Base-by-base conservation (phyloP, 2,888 invertebrate genomes). In the Parnassius mnemosyne region DNA sequence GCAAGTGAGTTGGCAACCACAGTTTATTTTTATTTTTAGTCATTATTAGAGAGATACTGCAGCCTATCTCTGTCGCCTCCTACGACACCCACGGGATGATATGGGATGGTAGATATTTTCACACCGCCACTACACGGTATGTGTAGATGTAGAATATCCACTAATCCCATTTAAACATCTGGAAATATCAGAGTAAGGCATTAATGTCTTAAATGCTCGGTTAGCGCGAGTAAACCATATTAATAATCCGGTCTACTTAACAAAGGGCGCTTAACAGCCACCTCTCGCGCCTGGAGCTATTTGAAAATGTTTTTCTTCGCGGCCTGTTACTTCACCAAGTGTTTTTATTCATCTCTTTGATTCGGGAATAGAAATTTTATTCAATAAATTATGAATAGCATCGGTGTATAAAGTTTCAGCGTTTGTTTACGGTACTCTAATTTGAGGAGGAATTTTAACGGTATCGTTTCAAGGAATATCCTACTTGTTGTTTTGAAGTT, bases 251-350 rank as follows among this genome's bases (percentile, higher is more conserved):
- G 25, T 41, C 34, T 16, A 41, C 41, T 16, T 47, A 53, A 57
- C 61, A 62, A 57, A 57, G 49, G 49, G 20, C 56, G 52, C 42
- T 9, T 57, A 52, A 57, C 25, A 57, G 47, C 57, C 53, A 52
- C 57, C 53, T 57, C 42, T 13, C 51, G 41, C 16, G 61, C 61
- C 61, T 16, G n/a, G 47, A 47, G 61, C 61, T 34, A 57, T 57
- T 53, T 57, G 47, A 53, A 53, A 62, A 62, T 49, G 47, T 49
- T 62, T 60, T 57, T 58, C 61, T 53, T 57, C 41, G 20, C 43
- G 61, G 49, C 43, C 42, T 20, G 47, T 57, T 53, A 52, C 51
- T 44, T 25, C 53, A 16, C 41, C 46, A 12, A 47, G 16, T 16
- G 11, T 47, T 46, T 9, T 43, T 43, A 12, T 47, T 42, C 61